Base-by-base conservation (phyloP, 2,888 invertebrate genomes). In the Molanna angustata region DNA sequence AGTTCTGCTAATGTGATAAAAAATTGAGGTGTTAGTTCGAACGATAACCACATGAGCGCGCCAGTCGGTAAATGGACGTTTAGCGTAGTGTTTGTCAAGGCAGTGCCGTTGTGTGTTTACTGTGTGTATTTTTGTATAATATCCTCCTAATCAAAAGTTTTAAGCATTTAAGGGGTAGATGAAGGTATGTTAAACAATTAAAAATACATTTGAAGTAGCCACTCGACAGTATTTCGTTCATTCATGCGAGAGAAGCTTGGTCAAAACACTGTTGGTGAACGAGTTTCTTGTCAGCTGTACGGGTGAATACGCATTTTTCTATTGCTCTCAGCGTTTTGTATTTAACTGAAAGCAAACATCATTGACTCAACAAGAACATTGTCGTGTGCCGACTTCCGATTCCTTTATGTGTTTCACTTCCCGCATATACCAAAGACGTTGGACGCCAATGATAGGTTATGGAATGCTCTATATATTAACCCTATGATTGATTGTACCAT, bases 31-130 rank as follows among this genome's bases (percentile, higher is more conserved):
- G 2, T 20, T 46, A 50, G 54, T 49, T 46, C n/a, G 17, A 31
- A 13, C 49, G 58, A 69, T 74, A 69, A 68, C 66, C 70, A 65
- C 71, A 71, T 70, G 22, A 33, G 52, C 78, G 77, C 78, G 78
- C 73, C 71, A 80, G 80, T 80, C 78, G 78, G 80, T 80, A 80
- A 80, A 80, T 80, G 80, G 80, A 79, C 79, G 79, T 78, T 76
- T 75, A 78, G 75, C 76, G 75, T 75, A 71, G 80, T 80, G 80
- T 79, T 78, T 80, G 80, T 80, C 79, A 80, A 80, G 79, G 74
- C 78, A 78, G 80, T 78, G 72, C 68, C 70, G 69, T 75, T 74
- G 73, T 80, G 80, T 81, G 80, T 81, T 80, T 82, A 81, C 80
- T 78, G 80, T 79, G 75, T 63, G 64, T 65, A 67, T 67, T 66